Base-by-base conservation (phyloP, 64 coral and sea anemone species). In the Platygyra sinensis region DNA sequence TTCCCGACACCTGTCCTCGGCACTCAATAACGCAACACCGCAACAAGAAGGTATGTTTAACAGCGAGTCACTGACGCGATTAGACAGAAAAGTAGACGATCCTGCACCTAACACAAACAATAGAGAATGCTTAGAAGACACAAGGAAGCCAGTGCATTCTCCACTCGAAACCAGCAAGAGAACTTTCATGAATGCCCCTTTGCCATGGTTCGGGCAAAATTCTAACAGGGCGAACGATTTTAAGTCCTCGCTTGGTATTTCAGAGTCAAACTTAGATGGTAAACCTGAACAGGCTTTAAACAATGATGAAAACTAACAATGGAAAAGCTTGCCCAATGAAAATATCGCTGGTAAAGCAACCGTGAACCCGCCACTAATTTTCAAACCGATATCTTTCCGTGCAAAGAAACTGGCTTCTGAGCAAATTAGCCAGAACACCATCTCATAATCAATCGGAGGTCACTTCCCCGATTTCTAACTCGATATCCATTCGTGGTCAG, bases 401-500 rank as follows among this genome's bases (percentile, higher is more conserved):
- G 38, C 81, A 28, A 85, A 85, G 62, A 85, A 85, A 51, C 39
- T 50, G 33, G 81, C 62, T 64, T 32, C 19, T 39, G 18, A 67
- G 9, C 80, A 84, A 36, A 32, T 11, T 24, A 39, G 27, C 62
- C 32, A 25, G 24, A 18, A 1, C 62, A 27, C 62, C 7, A n/a
- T 85, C 38, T 38, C 2, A 18, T n/a, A 50, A 72, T 69, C 81
- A 4, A 71, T 85, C 63, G 2, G 38, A 85, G 10, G 62, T 71
- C 81, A 63, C 22, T 16, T 42, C 81, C 2, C 1, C 67, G 62
- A 72, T 85, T 50, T 85, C 81, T 12, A 85, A 71, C 39, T 85
- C 81, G 36, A 39, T 85, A 72, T 85, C 81, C 38, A n/a, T 71
- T 85, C 81, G 38, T 85, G 81, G 81, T 32, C 62, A 85, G 22